Evolutionary conservation across 2,113 vertebrate genomes (phyloP).

Genomic region (Todiramphus saurophagus): DNA sequence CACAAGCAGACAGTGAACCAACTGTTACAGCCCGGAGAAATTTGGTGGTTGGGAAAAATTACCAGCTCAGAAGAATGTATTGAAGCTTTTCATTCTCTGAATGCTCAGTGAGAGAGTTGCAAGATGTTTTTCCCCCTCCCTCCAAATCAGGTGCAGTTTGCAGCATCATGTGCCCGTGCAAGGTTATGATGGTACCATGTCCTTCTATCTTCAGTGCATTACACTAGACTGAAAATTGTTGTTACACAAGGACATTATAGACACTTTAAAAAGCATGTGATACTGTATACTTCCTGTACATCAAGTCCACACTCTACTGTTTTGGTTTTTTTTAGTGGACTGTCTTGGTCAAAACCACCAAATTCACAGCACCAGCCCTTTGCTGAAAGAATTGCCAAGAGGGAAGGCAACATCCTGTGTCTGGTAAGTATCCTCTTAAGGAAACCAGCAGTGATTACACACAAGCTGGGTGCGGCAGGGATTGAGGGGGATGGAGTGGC

Average conservation of each 20-base stretch:
- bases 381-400: not conserved
- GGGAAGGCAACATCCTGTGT: not conserved
- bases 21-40: not conserved
- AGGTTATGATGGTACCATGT: accelerated
- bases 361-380: not conserved
- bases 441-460: slow-evolving; percentile 67
- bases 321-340: not conserved
- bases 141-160: not conserved
- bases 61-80: not conserved
- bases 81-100: not conserved
- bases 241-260: not conserved
- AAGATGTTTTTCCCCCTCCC: not conserved
- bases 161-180: accelerated
- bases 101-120: not conserved
- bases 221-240: not conserved
- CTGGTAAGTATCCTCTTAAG: slow-evolving; percentile 30
- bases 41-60: not conserved
- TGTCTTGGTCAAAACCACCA: not conserved
- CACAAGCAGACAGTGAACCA: not conserved
- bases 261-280: not conserved
- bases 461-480: slow-evolving; percentile 84
- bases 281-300: not conserved
- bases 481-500: slow-evolving; percentile 89
- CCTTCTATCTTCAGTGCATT: not conserved
- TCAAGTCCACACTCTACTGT: not conserved